Conservation (phyloP, 2,113 vertebrate species). For the Myxocyprinus asiaticus region DNA sequence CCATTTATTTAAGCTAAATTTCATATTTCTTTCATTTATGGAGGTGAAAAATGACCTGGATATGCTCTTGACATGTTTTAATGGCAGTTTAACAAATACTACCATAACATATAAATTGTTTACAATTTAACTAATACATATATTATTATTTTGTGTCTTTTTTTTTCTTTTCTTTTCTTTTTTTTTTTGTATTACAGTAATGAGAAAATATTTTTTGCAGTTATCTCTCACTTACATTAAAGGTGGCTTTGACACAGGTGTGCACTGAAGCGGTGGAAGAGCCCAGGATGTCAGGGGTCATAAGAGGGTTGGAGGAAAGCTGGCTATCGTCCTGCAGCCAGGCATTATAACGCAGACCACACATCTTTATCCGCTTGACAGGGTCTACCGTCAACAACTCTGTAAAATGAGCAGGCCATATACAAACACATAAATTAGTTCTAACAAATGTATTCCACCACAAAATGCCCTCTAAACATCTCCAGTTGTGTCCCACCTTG, state of each 20-base stretch:
- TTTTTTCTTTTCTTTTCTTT: too few relatives aligned
- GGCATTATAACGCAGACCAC: conserved; percentile 88
- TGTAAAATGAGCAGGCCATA: conserved; percentile 55
- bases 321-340: conserved; percentile 98
- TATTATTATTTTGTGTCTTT: too few relatives aligned
- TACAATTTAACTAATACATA: too few relatives aligned
- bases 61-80: too few relatives aligned
- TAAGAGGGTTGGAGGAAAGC: conserved; percentile 95
- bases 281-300: conserved; percentile 96
- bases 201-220: too few relatives aligned
- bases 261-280: conserved; percentile 92
- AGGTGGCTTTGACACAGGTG: conserved; percentile 95
- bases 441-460: neutral
- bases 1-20: too few relatives aligned
- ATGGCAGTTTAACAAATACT: too few relatives aligned
- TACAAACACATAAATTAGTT: neutral
- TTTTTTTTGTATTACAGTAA: too few relatives aligned
- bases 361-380: conserved; percentile 98
- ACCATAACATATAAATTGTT: too few relatives aligned
- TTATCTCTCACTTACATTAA: conserved; percentile 82
- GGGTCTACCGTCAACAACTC: conserved; percentile 97
- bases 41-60: too few relatives aligned
- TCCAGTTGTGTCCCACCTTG: conserved; percentile 76
- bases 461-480: neutral
- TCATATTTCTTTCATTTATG: too few relatives aligned